Conservation (phyloP, 2,888 invertebrate genomes). For the Cephus runcator region DNA sequence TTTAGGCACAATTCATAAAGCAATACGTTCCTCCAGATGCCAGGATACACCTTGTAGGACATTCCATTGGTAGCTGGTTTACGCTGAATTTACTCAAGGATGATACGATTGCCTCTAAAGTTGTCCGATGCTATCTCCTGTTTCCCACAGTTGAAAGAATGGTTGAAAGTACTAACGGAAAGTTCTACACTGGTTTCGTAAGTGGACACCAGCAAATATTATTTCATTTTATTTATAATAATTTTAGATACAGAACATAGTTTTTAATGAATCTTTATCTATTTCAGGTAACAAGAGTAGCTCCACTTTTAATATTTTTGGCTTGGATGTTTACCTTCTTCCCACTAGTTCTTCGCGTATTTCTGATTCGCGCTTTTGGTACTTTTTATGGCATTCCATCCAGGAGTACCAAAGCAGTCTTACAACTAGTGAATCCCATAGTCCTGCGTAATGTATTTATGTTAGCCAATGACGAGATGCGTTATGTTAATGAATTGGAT, state of each 20-base stretch:
- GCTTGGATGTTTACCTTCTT: constrained; percentile 68
- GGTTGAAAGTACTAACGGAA: constrained; percentile 80
- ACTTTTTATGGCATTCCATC: constrained; percentile 68
- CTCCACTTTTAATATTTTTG: constrained; percentile 65
- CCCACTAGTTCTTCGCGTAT: constrained; percentile 68
- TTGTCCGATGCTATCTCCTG: constrained; percentile 77
- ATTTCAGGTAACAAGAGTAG: constrained; percentile 64
- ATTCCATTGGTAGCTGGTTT: constrained; percentile 92
- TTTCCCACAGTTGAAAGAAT: constrained; percentile 91
- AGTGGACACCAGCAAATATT: constrained; percentile 41
- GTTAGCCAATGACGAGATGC: constrained; percentile 85
- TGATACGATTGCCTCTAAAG: constrained; percentile 67
- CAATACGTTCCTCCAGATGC: constrained; percentile 77
- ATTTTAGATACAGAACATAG: no score
- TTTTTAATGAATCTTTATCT: constrained; percentile 34
- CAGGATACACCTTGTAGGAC: constrained; percentile 85
- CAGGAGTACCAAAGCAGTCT: constrained; percentile 67
- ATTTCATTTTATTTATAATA: no score
- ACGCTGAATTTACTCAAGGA: constrained; percentile 77
- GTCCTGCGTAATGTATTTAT: constrained; percentile 75
- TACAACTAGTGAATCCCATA: constrained; percentile 71
- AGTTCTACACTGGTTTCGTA: constrained; percentile 73
- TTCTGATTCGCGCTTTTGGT: constrained; percentile 71
- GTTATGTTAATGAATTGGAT: constrained; percentile 76
- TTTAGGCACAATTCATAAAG: constrained; percentile 74